Evolutionary conservation across 2,113 vertebrate genomes (phyloP).

Genomic region (Sitta europaea): DNA sequence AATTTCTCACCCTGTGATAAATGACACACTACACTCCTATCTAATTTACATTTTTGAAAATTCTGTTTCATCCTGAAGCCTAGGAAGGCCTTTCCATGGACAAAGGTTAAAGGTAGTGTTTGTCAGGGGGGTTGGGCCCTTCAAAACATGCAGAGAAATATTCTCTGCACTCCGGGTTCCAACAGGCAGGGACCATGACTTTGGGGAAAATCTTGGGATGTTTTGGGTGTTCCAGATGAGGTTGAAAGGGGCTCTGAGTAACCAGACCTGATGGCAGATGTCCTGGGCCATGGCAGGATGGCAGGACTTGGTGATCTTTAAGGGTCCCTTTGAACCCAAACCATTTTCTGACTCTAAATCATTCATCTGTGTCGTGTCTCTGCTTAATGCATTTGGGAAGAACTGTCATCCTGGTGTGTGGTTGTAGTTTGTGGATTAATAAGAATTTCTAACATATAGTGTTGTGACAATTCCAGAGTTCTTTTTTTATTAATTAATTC

Average conservation of each 20-base stretch:
- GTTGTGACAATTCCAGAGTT: neutral
- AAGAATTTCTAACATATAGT: neutral
- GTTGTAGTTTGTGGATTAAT: neutral
- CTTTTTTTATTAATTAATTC: neutral
- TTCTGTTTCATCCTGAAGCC: too few species aligned
- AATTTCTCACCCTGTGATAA: too few species aligned
- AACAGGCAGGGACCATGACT: fast-evolving
- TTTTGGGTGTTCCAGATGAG: neutral
- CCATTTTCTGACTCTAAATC: neutral
- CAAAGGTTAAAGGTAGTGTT: too few species aligned
- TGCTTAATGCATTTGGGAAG: neutral
- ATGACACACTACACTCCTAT: too few species aligned
- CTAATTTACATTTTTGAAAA: too few species aligned
- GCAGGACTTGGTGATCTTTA: neutral
- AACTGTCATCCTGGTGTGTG: neutral
- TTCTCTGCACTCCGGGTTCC: too few species aligned
- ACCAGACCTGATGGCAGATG: too few species aligned
- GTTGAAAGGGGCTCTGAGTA: neutral
- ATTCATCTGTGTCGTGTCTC: neutral
- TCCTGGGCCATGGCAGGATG: neutral
- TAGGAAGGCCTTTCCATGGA: too few species aligned
- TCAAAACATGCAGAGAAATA: too few species aligned
- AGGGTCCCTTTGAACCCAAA: neutral
- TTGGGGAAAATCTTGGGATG: neutral
- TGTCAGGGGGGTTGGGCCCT: too few species aligned